Percentiles rank a stretch among this genome's conserved stretches.
These are phyloP conservation scores for Aphodius granarius DNA, from an alignment of 2,888 invertebrate genomes.

Conservation along the genomic window DNA sequence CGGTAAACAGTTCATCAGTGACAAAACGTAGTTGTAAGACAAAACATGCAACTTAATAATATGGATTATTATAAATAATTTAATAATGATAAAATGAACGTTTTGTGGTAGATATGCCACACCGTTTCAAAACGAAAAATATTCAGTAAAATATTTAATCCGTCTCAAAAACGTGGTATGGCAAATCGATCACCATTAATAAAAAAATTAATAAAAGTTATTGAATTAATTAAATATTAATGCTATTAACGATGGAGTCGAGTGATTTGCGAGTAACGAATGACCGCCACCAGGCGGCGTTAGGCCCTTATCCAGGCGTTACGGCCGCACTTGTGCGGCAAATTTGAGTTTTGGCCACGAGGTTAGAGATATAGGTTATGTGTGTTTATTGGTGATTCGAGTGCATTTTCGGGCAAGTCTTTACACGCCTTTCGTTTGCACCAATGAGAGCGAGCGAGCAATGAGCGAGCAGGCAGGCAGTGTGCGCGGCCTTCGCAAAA, in stretches of 20 bases:
- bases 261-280: not conserved
- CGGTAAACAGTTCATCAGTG: too few relatives aligned
- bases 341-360: not conserved
- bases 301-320: not conserved
- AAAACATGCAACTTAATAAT: constrained; percentile 9
- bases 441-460: not conserved
- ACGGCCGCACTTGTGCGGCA: not conserved
- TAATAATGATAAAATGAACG: not conserved
- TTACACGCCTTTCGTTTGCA: constrained; percentile 47
- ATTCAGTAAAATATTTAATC: too few relatives aligned
- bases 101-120: not conserved
- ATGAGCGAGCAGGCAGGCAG: not conserved
- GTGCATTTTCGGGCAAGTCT: constrained; percentile 39
- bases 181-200: not conserved
- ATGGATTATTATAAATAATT: constrained; percentile 11
- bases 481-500: not conserved
- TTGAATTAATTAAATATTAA: constrained; percentile 14
- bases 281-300: constrained; percentile 4
- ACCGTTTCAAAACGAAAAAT: not conserved
- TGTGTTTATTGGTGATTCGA: not conserved
- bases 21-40: not conserved
- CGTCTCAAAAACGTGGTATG: not conserved
- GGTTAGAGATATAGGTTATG: constrained; percentile 18
- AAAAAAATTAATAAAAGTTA: not conserved
- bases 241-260: constrained; percentile 10